Percentiles rank a stretch among this genome's conserved stretches.
Evolutionary conservation across 2,113 vertebrate species (phyloP).

Genomic region (Antechinus stuartii): DNA sequence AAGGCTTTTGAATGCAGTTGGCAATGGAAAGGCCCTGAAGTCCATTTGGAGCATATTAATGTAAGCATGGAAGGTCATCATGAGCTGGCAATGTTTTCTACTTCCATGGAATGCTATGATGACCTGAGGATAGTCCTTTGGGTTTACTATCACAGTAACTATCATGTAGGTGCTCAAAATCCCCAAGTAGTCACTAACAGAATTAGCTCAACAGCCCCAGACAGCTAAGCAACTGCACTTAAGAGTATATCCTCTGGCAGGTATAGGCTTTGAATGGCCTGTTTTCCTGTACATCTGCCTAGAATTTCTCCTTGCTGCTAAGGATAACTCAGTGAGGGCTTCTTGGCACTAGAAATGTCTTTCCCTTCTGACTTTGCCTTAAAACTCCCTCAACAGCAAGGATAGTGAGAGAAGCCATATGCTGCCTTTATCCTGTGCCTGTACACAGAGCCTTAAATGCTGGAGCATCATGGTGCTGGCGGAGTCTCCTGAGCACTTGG

Average conservation of each 20-base stretch:
- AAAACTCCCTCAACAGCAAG: conserved; percentile 25
- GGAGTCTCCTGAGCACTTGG: conserved; percentile 45
- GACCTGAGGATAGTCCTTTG: conserved; percentile 17
- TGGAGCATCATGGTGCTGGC: background rate
- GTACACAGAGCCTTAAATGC: conserved; percentile 1
- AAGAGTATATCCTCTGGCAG: conserved; percentile 55
- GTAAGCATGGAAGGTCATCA: conserved; percentile 27
- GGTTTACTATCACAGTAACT: conserved; percentile 30
- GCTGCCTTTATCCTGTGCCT: conserved; percentile 32
- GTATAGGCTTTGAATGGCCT: conserved; percentile 38
- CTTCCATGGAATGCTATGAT: conserved; percentile 32
- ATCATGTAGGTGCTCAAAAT: conserved; percentile 51
- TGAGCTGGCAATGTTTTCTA: conserved; percentile 24
- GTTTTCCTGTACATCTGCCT: conserved; percentile 6
- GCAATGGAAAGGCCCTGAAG: conserved; percentile 21
- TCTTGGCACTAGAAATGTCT: conserved; percentile 50
- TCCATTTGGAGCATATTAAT: conserved; percentile 9
- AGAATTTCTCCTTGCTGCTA: conserved; percentile 53
- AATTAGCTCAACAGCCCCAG: background rate
- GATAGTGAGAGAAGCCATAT: conserved; percentile 50
- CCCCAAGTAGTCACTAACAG: background rate
- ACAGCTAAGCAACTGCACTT: conserved; percentile 13
- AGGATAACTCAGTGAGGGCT: conserved; percentile 49
- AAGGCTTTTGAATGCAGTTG: conserved; percentile 28
- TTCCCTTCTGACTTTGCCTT: conserved; percentile 52